Base-by-base conservation (phyloP, 2,888 invertebrate genomes). In the Tyria jacobaeae region DNA sequence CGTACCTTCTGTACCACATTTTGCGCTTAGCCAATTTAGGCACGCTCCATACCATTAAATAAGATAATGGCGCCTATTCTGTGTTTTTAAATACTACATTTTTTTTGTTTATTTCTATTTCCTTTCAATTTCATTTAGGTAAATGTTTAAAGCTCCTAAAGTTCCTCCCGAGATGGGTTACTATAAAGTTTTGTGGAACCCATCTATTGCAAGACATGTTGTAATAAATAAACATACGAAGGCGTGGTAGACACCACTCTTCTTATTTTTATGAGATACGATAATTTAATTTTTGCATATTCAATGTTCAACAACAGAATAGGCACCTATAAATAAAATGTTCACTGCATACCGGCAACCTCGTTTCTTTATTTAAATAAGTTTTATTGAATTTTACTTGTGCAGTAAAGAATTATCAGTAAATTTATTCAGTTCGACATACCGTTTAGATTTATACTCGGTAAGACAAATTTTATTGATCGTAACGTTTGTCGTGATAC, bases 21-120 rank as follows among this genome's bases (percentile, higher is more conserved):
- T 83, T 77, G 82, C 81, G 86, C 86, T 89, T 82, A 84, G 82
- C 84, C 81, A 81, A 79, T 82, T 75, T 80, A 83, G 80, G 78
- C 80, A 82, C 73, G 75, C 77, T 73, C 75, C 78, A 73, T 76
- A 79, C 77, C 75, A 76, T 70, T 76, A 80, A 80, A 77, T 79
- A 80, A 80, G 60, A 64, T 60, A 70, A 81, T 76, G 78, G 73
- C 39, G 53, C 15, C 39, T 37, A 53, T 53, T 53, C 39, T 53
- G 53, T 39, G 10, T n/a, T 25, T 53, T 24, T 24, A 25, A 15
- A 35, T 9, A 5, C 0, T 2, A 47, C 21, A 7, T 14, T 7
- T 47, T 12, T 48, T 5, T 48, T 48, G 24, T 41, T 9, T 17
- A 17, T 17, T 41, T 3, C 9, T n/a, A n/a, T n/a, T n/a, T n/a